phyloP scores from a whole-genome alignment of 2,797 vertebrate species.

The Sarcoramphus papa region DNA sequence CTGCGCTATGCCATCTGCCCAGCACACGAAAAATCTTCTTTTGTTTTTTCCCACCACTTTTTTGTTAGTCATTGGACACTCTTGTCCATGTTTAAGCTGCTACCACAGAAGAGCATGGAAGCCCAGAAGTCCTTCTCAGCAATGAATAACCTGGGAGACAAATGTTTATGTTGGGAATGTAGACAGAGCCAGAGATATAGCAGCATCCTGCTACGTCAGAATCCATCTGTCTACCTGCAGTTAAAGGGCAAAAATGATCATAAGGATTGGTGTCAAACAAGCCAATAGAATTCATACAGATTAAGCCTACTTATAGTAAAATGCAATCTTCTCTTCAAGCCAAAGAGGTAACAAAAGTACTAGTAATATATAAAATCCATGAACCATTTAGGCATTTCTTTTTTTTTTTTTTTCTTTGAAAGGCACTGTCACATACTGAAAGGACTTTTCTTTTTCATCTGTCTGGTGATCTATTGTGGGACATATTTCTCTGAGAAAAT shows the following conservation, averaged over 20 bases:
- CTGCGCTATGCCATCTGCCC: background rate
- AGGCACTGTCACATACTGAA: background rate
- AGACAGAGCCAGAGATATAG: background rate
- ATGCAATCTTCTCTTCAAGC: background rate
- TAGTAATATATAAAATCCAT: background rate
- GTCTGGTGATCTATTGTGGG: background rate
- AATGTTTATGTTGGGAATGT: background rate
- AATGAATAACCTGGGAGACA: background rate
- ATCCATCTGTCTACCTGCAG: background rate
- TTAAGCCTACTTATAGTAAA: background rate
- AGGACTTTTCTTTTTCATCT: background rate
- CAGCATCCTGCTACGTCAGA: background rate
- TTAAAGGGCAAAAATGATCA: background rate
- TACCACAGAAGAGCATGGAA: background rate
- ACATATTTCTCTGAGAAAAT: background rate
- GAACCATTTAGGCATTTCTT: background rate
- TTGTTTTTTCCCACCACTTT: background rate
- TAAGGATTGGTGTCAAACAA: background rate
- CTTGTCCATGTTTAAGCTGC: background rate
- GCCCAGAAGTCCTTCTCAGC: background rate
- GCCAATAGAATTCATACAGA: background rate
- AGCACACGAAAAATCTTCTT: background rate
- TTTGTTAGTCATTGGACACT: background rate
- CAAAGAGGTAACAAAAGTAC: background rate
- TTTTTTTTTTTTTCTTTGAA: no score